phyloP scores from a whole-genome alignment of 92 coral and sea anemone genomes.

The Epizoanthus rinbou region DNA sequence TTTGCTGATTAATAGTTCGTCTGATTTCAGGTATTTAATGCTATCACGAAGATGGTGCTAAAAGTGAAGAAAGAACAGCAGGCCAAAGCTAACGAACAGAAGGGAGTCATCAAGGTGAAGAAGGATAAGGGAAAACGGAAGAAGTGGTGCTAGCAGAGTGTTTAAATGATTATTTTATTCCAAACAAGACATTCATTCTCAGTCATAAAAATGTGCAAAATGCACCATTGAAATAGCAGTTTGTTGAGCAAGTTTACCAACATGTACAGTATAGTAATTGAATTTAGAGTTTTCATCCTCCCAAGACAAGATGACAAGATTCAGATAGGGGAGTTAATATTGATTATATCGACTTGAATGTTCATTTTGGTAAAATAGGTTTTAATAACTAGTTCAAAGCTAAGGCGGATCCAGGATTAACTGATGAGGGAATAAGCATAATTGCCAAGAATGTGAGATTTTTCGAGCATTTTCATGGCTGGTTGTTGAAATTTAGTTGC shows the following conservation, averaged over 20 bases:
- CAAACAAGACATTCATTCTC: conserved; percentile 5
- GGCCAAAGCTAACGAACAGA: conserved; percentile 76
- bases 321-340: too few species aligned
- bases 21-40: conserved; percentile 83
- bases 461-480: too few species aligned
- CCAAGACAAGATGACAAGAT: too few species aligned
- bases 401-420: too few species aligned
- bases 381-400: too few species aligned
- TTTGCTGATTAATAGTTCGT: background rate
- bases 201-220: conserved; percentile 22
- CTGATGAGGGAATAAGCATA: too few species aligned
- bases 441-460: too few species aligned
- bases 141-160: conserved; percentile 57
- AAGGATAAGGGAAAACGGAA: conserved; percentile 74
- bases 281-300: background rate
- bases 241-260: background rate
- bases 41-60: conserved; percentile 91
- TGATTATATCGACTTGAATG: too few species aligned
- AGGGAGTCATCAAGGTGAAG: conserved; percentile 76
- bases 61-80: conserved; percentile 85
- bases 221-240: background rate
- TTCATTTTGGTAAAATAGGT: too few species aligned
- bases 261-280: conserved; percentile 2
- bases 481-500: too few species aligned
- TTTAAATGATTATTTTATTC: conserved; percentile 38